These are phyloP conservation scores for Tenthredo amoena DNA, from an alignment of 2,888 invertebrate genomes.

Conservation along the genomic window DNA sequence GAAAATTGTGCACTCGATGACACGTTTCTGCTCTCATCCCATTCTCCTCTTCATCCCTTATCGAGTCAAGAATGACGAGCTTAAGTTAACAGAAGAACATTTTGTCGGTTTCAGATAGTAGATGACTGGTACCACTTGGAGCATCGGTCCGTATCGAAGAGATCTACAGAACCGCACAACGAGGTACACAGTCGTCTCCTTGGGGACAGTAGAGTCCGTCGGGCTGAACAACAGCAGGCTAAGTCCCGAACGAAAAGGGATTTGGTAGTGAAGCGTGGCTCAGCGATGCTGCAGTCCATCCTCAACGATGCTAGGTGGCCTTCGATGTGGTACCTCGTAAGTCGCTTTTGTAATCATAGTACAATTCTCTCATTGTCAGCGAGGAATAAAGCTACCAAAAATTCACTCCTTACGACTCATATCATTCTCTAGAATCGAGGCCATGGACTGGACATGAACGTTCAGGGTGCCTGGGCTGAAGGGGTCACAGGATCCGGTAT, in stretches of 20 bases:
- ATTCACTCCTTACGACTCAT: slow-evolving; percentile 26
- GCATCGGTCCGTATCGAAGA: slow-evolving; percentile 88
- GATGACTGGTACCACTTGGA: slow-evolving; percentile 92
- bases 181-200: slow-evolving; percentile 86
- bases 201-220: slow-evolving; percentile 88
- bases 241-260: slow-evolving; percentile 91
- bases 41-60: not conserved
- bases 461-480: slow-evolving; percentile 96
- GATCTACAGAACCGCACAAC: slow-evolving; percentile 86
- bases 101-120: slow-evolving; percentile 86
- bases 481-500: slow-evolving; percentile 96
- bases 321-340: slow-evolving; percentile 98
- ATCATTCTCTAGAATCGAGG: slow-evolving; percentile 87
- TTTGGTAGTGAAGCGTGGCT: slow-evolving; percentile 78
- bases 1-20: not conserved
- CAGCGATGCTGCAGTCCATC: slow-evolving; percentile 70
- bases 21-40: not conserved
- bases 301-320: slow-evolving; percentile 96
- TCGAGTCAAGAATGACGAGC: not conserved
- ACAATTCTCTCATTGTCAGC: not conserved
- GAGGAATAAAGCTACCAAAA: not conserved
- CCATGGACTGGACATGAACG: slow-evolving; percentile 97
- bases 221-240: slow-evolving; percentile 91
- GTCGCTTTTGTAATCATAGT: slow-evolving; percentile 75
- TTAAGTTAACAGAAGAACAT: not conserved